Percentiles rank a stretch among this genome's conserved stretches.
Conservation (phyloP, 53 echinoderm and acorn worm genomes). For the Actinopyga echinites region DNA sequence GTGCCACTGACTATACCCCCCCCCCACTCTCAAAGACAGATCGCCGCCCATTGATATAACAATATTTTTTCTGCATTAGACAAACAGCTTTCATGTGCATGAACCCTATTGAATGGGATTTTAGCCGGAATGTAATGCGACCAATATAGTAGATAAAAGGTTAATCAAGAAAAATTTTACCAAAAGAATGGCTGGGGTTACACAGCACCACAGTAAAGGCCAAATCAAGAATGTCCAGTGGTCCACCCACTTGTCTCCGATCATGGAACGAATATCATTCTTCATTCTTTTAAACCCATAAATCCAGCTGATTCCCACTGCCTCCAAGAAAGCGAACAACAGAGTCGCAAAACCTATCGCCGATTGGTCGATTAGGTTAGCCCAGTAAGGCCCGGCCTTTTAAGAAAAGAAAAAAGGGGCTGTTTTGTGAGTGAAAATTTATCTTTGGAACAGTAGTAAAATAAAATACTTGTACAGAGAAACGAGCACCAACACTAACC, state of each 20-base stretch:
- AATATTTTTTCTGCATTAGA: too few species aligned
- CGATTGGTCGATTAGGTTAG: constrained; percentile 67
- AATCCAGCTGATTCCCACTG: constrained; percentile 63
- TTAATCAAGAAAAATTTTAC: constrained; percentile 38
- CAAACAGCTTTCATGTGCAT: background rate
- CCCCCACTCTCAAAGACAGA: too few species aligned
- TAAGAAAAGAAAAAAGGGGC: background rate
- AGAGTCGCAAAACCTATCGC: constrained; percentile 61
- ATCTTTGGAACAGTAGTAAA: too few species aligned
- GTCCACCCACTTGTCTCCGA: constrained; percentile 65
- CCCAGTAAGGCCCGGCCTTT: constrained; percentile 78
- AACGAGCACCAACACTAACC: too few species aligned
- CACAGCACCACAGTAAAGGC: constrained; percentile 52
- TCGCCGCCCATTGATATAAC: too few species aligned
- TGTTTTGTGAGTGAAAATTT: too few species aligned
- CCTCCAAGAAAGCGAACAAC: constrained; percentile 61
- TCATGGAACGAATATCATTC: constrained; percentile 84
- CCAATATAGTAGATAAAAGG: background rate
- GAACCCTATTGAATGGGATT: background rate
- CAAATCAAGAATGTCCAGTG: constrained; percentile 60
- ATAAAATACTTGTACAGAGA: too few species aligned
- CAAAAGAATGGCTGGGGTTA: constrained; percentile 57
- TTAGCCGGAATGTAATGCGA: background rate
- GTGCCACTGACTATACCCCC: too few species aligned
- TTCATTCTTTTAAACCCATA: constrained; percentile 75